Evolutionary conservation across 37 sponge, comb jelly and placozoan genomes (phyloP).

Genomic region (Halichondria panicea): DNA sequence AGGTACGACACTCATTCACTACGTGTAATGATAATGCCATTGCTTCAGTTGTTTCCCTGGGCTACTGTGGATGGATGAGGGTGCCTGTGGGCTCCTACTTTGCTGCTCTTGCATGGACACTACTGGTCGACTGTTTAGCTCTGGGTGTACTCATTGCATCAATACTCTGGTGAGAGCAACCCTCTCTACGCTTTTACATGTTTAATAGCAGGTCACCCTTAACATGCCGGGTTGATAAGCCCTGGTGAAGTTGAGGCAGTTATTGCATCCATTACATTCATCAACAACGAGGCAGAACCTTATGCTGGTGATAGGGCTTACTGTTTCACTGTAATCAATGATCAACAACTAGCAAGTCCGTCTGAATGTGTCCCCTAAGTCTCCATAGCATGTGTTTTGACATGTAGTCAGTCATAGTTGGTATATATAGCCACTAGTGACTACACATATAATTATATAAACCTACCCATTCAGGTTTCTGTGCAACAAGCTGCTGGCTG

Average conservation of each 20-base stretch:
- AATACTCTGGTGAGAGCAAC: constrained; percentile 73
- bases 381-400: not conserved
- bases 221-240: no score
- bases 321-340: no score
- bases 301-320: no score
- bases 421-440: not conserved
- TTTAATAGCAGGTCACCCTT: no score
- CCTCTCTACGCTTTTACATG: not conserved
- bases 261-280: no score
- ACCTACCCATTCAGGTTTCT: constrained; percentile 41
- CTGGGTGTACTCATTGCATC: constrained; percentile 76
- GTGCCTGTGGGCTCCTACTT: constrained; percentile 67
- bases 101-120: constrained; percentile 75
- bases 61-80: constrained; percentile 65
- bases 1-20: constrained; percentile 20
- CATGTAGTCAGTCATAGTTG: not conserved
- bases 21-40: not conserved
- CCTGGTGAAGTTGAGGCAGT: no score
- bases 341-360: no score
- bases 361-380: not conserved
- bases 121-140: constrained; percentile 84
- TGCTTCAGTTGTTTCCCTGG: constrained; percentile 58
- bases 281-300: no score
- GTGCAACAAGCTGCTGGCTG: constrained; percentile 24
- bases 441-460: no score